Conservation (phyloP, 1,140 invertebrate genomes). For the Brachionus paranguensis region DNA sequence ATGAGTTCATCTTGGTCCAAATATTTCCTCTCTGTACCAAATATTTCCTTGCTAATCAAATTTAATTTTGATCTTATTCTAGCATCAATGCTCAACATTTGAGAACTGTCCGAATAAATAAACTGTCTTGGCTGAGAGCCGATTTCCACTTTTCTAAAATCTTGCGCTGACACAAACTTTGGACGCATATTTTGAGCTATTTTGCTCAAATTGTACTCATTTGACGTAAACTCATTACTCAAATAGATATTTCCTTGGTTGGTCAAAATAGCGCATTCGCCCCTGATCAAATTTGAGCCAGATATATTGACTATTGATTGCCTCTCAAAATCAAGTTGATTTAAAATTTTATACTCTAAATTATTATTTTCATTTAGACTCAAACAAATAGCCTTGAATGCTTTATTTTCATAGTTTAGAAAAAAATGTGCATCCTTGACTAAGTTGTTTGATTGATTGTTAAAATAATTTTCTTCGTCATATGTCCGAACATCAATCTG, state of each 20-base stretch:
- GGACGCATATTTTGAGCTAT: background rate
- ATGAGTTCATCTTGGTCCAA: background rate
- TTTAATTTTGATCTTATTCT: conserved; percentile 15
- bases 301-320: background rate
- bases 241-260: background rate
- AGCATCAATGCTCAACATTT: background rate
- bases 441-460: background rate
- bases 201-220: background rate
- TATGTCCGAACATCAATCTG: background rate
- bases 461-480: conserved; percentile 7
- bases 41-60: background rate
- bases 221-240: background rate
- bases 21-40: background rate
- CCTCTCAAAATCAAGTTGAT: background rate
- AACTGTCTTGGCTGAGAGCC: conserved; percentile 27
- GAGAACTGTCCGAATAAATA: conserved; percentile 1
- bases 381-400: background rate
- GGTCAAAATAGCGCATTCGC: background rate
- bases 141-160: background rate
- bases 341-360: background rate
- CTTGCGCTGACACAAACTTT: background rate
- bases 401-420: conserved; percentile 12
- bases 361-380: background rate
- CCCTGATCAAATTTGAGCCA: conserved; percentile 4
- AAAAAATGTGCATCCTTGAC: background rate